phyloP scores from a whole-genome alignment of 2,797 vertebrate species.

The Gallinago stenura region DNA sequence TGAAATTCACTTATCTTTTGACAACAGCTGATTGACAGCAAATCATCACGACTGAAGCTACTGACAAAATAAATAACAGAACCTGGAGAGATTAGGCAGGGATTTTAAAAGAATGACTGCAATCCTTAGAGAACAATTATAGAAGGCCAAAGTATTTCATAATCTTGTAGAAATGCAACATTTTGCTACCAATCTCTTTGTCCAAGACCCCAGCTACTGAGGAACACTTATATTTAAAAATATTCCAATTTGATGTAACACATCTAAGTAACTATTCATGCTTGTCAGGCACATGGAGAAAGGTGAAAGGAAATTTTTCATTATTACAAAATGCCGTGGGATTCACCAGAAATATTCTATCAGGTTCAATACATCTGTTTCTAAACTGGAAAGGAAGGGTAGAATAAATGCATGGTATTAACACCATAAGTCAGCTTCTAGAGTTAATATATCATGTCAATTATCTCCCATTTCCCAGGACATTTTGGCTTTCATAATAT shows the following conservation, averaged over 20 bases:
- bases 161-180: not conserved
- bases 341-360: not conserved
- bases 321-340: not conserved
- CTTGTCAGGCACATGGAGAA: not conserved
- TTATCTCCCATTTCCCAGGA: not conserved
- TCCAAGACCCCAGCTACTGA: not conserved
- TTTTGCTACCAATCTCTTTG: not conserved
- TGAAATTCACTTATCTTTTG: constrained; percentile 9
- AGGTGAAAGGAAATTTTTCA: not conserved
- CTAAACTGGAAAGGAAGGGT: not conserved
- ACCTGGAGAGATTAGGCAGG: not conserved
- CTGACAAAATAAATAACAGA: constrained; percentile 22
- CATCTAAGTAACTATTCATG: not conserved
- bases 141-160: not conserved
- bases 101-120: constrained; percentile 5
- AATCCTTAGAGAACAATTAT: not conserved
- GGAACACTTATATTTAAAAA: constrained; percentile 22
- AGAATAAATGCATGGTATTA: not conserved
- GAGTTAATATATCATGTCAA: not conserved
- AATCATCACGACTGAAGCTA: not conserved
- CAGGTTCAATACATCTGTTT: not conserved
- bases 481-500: not conserved
- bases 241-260: not conserved
- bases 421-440: not conserved
- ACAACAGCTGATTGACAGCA: not conserved